A percentile compares a stretch with the other conserved stretches of the same genome.
Conservation (phyloP, 2,888 invertebrate genomes). For the Xylocampa areola region DNA sequence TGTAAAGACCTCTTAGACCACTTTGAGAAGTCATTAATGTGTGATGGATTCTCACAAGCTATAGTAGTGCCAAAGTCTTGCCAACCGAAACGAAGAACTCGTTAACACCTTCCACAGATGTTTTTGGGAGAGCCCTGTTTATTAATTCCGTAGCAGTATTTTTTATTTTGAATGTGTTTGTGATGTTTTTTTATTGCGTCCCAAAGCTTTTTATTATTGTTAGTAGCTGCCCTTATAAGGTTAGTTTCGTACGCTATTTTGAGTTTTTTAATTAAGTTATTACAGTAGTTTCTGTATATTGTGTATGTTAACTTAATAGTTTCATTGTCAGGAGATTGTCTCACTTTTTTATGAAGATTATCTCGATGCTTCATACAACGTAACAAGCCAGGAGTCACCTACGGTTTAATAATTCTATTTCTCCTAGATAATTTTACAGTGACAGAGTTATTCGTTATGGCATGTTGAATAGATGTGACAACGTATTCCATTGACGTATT, state of each 20-base stretch:
- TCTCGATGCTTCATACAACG: conserved; percentile 5
- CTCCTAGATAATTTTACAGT: neutral
- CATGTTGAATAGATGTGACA: neutral
- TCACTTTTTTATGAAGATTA: neutral
- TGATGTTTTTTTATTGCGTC: conserved; percentile 3
- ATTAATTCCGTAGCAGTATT: neutral
- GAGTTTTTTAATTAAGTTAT: neutral
- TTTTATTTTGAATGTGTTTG: neutral
- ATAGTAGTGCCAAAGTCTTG: neutral
- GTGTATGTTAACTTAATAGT: neutral
- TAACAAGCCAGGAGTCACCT: neutral
- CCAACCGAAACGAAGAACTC: neutral
- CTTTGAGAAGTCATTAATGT: neutral
- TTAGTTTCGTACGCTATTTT: neutral
- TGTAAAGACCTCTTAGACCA: neutral
- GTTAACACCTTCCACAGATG: neutral
- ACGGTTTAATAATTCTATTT: neutral
- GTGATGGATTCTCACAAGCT: neutral
- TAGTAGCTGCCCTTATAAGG: too few relatives aligned
- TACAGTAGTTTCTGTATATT: neutral
- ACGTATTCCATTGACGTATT: neutral
- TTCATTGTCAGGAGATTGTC: neutral
- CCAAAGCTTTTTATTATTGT: conserved; percentile 1
- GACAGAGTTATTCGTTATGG: neutral
- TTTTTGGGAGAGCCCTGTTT: neutral